Evolutionary conservation across 2,888 invertebrate genomes (phyloP).

Genomic region (Chloroclystis v-ata): DNA sequence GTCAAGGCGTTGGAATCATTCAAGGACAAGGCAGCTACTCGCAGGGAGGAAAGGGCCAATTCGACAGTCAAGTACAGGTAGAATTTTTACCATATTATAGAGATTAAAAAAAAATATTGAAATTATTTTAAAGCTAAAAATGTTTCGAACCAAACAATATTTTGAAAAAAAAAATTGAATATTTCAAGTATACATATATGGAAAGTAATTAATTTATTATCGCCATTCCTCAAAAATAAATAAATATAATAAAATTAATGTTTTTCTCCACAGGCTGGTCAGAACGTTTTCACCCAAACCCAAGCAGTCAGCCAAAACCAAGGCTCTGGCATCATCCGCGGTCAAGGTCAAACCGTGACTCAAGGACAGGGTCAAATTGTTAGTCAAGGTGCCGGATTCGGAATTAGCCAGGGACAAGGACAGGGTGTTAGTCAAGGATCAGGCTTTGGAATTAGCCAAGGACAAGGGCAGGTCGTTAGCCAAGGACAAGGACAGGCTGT

Average conservation of each 20-base stretch:
- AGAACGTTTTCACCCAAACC: conserved; percentile 31
- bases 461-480: conserved; percentile 11
- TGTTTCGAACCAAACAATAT: too few relatives aligned
- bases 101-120: too few relatives aligned
- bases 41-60: too few relatives aligned
- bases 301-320: conserved; percentile 30
- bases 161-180: too few relatives aligned
- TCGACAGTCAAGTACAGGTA: too few relatives aligned
- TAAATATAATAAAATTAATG: too few relatives aligned
- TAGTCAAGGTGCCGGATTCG: conserved; percentile 22
- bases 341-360: conserved; percentile 22
- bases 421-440: conserved; percentile 18
- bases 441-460: conserved; percentile 16
- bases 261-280: conserved; percentile 20
- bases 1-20: conserved; percentile 33
- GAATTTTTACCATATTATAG: background rate
- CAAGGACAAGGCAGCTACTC: conserved; percentile 34
- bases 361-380: conserved; percentile 30
- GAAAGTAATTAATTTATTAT: too few relatives aligned
- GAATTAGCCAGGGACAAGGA: conserved; percentile 16
- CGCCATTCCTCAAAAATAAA: too few relatives aligned
- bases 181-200: too few relatives aligned
- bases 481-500: conserved; percentile 14
- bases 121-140: too few relatives aligned
- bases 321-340: conserved; percentile 23